phyloP scores from a whole-genome alignment of 1,140 invertebrate genomes.

The Homalodisca vitripennis region DNA sequence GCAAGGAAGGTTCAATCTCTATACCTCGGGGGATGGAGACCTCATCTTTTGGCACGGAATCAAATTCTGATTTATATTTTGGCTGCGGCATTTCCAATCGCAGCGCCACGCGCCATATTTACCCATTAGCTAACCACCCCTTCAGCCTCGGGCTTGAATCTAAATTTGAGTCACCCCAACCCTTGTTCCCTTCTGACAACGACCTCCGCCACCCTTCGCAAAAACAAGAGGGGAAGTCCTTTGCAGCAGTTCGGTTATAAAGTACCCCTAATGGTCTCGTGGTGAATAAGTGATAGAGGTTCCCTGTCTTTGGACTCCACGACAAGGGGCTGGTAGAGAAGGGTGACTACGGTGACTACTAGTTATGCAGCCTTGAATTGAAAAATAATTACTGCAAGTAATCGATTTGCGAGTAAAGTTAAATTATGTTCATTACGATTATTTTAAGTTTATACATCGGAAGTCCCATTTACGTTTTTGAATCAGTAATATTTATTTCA shows the following conservation, averaged over 20 bases:
- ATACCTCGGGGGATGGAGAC: neutral
- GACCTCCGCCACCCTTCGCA: too few species aligned
- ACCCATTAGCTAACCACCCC: slow-evolving; percentile 25
- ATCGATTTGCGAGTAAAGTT: too few species aligned
- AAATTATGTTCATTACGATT: too few species aligned
- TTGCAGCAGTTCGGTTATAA: slow-evolving; percentile 17
- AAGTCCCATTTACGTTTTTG: too few species aligned
- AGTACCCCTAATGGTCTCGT: slow-evolving; percentile 20
- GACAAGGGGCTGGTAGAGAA: too few species aligned
- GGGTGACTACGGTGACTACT: too few species aligned
- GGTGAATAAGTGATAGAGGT: slow-evolving; percentile 23
- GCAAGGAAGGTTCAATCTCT: slow-evolving; percentile 13
- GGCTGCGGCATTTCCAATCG: slow-evolving; percentile 14
- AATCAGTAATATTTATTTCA: too few species aligned
- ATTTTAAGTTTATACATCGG: too few species aligned
- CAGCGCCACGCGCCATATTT: slow-evolving; percentile 20
- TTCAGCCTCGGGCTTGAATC: slow-evolving; percentile 14
- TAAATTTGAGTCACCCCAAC: neutral
- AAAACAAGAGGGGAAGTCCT: slow-evolving; percentile 23
- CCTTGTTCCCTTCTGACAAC: neutral
- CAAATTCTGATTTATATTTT: slow-evolving; percentile 27
- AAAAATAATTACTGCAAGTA: too few species aligned
- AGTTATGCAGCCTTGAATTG: too few species aligned
- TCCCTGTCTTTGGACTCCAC: slow-evolving; percentile 1
- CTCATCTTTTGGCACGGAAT: slow-evolving; percentile 20